Conservation (phyloP, 2,113 vertebrate species). For the Ictidomys tridecemlineatus region DNA sequence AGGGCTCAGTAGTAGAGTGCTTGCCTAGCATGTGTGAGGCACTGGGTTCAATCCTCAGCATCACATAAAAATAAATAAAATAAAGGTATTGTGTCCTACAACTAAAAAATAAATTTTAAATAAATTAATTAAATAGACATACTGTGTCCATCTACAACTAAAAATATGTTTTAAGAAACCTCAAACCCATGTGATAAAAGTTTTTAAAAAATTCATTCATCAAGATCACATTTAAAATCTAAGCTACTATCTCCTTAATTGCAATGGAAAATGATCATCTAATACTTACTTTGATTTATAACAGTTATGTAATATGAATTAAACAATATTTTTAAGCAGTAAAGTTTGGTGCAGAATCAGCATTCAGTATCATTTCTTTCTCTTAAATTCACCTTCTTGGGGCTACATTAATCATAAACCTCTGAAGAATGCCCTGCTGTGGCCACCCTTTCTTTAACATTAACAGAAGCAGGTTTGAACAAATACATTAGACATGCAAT, state of each 20-base stretch:
- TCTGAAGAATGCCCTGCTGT: constrained; percentile 34
- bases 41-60: too few species aligned
- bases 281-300: background rate
- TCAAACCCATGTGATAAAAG: background rate
- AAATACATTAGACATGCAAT: constrained; percentile 81
- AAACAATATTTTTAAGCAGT: background rate
- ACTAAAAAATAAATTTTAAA: too few species aligned
- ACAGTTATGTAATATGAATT: background rate
- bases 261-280: background rate
- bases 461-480: constrained; percentile 31
- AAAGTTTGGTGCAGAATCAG: background rate
- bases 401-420: constrained; percentile 45
- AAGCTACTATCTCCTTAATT: background rate
- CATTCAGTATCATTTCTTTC: background rate
- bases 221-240: constrained; percentile 51
- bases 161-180: background rate
- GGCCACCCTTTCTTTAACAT: constrained; percentile 35
- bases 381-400: constrained; percentile 60
- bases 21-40: too few species aligned
- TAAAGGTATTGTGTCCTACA: too few species aligned
- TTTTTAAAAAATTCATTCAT: background rate
- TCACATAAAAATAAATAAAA: too few species aligned
- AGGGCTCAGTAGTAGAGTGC: too few species aligned
- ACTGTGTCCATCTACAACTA: too few species aligned
- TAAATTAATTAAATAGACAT: too few species aligned